Percentiles rank a stretch among this genome's conserved stretches.
Evolutionary conservation across 2,888 invertebrate genomes (phyloP).

Genomic region (Rhopalosiphum nymphaeae): DNA sequence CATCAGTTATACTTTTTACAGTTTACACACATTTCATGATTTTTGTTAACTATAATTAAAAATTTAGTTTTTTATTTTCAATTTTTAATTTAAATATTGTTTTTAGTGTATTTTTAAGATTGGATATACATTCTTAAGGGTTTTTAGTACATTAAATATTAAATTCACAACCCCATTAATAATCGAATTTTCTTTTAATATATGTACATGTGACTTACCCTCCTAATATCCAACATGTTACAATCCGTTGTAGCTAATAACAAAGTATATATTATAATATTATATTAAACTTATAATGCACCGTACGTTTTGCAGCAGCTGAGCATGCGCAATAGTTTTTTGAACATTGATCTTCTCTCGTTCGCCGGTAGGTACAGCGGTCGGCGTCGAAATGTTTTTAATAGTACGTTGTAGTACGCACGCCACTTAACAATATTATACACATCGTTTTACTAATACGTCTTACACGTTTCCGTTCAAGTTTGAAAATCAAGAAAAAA

Average conservation of each 20-base stretch:
- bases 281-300: background rate
- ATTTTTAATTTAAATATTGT: background rate
- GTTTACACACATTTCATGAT: background rate
- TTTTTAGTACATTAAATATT: background rate
- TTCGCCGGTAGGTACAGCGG: slow-evolving; percentile 10
- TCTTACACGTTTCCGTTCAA: background rate
- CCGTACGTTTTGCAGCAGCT: background rate
- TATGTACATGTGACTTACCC: background rate
- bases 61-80: too few species aligned
- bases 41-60: background rate
- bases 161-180: background rate
- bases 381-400: background rate
- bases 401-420: background rate
- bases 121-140: background rate
- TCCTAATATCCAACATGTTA: background rate
- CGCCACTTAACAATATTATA: background rate
- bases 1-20: background rate
- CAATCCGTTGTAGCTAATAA: background rate
- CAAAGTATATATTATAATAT: background rate
- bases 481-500: background rate
- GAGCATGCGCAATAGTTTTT: slow-evolving; percentile 39
- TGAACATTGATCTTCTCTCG: slow-evolving; percentile 48
- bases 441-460: background rate
- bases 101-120: background rate
- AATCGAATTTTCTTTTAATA: background rate